Conservation (phyloP, 2,113 vertebrate species). For the Cricetomys ansorgei region DNA sequence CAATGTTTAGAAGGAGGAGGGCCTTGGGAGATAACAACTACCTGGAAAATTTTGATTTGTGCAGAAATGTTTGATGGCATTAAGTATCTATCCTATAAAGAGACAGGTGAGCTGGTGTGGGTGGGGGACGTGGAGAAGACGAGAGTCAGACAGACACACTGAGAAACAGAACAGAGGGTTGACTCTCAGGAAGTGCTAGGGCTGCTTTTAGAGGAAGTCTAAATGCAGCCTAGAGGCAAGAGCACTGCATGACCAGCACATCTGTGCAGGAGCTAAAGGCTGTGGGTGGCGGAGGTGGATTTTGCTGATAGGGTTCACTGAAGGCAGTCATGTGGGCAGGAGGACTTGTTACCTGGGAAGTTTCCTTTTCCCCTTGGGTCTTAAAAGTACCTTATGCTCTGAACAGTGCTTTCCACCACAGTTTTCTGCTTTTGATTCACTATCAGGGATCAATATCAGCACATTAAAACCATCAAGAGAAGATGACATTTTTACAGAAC, state of each 20-base stretch:
- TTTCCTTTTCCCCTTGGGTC: background rate
- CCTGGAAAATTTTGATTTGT: background rate
- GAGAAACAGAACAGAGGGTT: constrained; percentile 46
- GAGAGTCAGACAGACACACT: background rate
- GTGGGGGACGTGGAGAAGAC: background rate
- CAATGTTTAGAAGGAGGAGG: background rate
- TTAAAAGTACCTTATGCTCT: constrained; percentile 7
- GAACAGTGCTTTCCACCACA: background rate
- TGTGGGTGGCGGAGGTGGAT: background rate
- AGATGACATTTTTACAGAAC: background rate
- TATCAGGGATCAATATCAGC: background rate
- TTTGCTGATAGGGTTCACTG: constrained; percentile 48
- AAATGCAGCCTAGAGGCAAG: constrained; percentile 10
- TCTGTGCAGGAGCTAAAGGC: background rate
- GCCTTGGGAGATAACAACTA: background rate
- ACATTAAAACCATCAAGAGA: background rate
- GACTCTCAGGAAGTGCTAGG: constrained; percentile 37
- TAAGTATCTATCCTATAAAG: background rate
- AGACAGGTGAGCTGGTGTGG: background rate
- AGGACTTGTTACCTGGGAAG: constrained; percentile 49
- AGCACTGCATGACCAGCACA: constrained; percentile 44
- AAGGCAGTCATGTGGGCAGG: background rate
- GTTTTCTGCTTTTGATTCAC: background rate
- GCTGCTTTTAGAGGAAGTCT: constrained; percentile 14
- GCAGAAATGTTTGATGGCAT: constrained; percentile 2